Base-by-base conservation (phyloP, 2,888 invertebrate genomes). In the Euclidia mi region DNA sequence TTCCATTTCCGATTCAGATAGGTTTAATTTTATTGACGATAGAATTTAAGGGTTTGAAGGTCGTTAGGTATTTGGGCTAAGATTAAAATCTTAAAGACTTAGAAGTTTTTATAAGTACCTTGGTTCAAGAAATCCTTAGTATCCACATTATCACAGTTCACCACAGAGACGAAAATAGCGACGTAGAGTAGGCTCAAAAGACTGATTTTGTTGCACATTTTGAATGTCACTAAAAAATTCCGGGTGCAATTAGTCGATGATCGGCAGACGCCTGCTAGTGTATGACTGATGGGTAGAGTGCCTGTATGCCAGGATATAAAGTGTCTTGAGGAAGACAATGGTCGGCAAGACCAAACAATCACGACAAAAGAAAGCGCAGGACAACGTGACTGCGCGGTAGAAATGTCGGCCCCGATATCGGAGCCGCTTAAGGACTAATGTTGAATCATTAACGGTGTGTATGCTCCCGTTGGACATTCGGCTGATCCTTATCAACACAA, bases 331-430 rank as follows among this genome's bases (percentile, higher is more conserved):
- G 84, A 89, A 83, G 84, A 91, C 92, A 92, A 92, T 91, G 76
- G 91, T 73, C 90, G 91, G 87, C 80, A 79, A 88, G 82, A 89
- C 88, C 89, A 91, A 93, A 89, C 82, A 82, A 74, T 82, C 80
- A 84, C 81, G 86, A 83, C 80, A 68, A 93, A 94, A 92, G 94
- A 94, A 94, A 94, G 94, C 86, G 87, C 80, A 86, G 88, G 85
- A 86, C 89, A 90, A 91, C 93, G 94, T 93, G 94, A 92, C 89
- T 73, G 86, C 72, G 75, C 78, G 80, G 80, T 89, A 88, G 89
- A 91, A 92, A 92, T 89, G 85, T 82, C 84, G 92, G 63, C 92
- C 93, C 82, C 87, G 82, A 87, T 93, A 85, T 84, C 73, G 65
- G 59, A 64, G 57, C 82, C 82, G 74, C 68, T 78, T 87, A 87